phyloP scores from a whole-genome alignment of 2,888 invertebrate genomes.

The Drosophila barbarae region DNA sequence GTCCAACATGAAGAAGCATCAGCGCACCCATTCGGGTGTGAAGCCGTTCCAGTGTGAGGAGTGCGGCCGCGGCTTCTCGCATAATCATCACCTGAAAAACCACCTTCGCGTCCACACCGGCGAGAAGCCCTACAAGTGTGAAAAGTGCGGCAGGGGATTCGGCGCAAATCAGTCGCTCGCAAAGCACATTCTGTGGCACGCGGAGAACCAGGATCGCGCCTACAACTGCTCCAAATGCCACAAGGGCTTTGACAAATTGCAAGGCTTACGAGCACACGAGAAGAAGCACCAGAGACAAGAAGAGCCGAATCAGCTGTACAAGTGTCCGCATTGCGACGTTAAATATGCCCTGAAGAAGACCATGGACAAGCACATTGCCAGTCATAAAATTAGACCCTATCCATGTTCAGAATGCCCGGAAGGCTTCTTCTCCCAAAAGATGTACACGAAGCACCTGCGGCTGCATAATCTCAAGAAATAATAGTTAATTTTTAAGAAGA shows the following conservation, averaged over 20 bases:
- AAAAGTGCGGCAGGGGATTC: constrained; percentile 23
- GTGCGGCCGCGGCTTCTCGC: constrained; percentile 29
- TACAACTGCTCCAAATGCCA: constrained; percentile 26
- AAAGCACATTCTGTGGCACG: constrained; percentile 34
- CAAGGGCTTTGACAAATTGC: constrained; percentile 27
- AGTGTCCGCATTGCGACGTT: constrained; percentile 28
- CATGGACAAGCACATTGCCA: constrained; percentile 29
- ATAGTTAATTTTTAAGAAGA: neutral
- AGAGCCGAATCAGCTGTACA: constrained; percentile 1
- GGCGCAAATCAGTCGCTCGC: constrained; percentile 36
- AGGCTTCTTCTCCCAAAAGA: constrained; percentile 27
- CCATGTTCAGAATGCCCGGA: constrained; percentile 13
- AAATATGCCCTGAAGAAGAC: constrained; percentile 18
- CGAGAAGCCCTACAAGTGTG: constrained; percentile 40
- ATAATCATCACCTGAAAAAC: constrained; percentile 36
- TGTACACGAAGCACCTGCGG: constrained; percentile 10
- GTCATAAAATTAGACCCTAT: constrained; percentile 24
- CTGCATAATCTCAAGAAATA: constrained; percentile 6
- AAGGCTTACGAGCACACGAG: constrained; percentile 15
- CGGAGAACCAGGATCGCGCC: constrained; percentile 20
- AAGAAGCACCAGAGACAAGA: constrained; percentile 9
- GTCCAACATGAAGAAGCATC: constrained; percentile 38
- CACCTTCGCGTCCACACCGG: constrained; percentile 38
- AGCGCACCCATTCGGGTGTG: constrained; percentile 27
- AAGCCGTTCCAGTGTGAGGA: constrained; percentile 36